Evolutionary conservation across 2,113 vertebrate genomes (phyloP).

Genomic region (Psephotus haematonotus): DNA sequence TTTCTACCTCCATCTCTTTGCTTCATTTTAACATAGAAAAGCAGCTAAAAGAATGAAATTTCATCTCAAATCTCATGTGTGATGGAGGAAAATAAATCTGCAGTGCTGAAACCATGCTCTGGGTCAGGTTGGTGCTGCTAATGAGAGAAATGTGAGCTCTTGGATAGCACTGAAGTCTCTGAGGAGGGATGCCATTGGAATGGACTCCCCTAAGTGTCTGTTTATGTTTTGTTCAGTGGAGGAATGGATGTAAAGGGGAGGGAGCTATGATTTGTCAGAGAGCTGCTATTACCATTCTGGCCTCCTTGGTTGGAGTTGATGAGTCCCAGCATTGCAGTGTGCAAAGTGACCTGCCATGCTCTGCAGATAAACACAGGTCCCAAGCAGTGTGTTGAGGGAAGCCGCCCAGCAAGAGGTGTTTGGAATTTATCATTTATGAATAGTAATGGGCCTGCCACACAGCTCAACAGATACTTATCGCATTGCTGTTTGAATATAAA

Average conservation of each 20-base stretch:
- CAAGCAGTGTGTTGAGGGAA: neutral
- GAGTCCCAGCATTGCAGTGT: neutral
- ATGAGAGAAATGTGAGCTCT: constrained; percentile 16
- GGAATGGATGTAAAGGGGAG: neutral
- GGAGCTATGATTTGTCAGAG: neutral
- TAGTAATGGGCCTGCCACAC: neutral
- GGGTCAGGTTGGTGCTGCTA: neutral
- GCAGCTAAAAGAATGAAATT: neutral
- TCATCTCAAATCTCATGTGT: constrained; percentile 5
- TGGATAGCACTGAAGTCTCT: neutral
- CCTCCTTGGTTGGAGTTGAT: neutral
- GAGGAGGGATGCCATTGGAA: neutral
- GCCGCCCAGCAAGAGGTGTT: constrained; percentile 24
- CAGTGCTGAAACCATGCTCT: neutral
- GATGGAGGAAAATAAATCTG: neutral
- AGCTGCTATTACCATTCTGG: neutral
- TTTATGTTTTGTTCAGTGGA: neutral
- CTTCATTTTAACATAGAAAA: neutral
- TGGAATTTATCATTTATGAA: constrained; percentile 47
- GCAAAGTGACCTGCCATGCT: neutral
- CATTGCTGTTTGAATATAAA: constrained; percentile 32
- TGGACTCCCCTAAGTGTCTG: neutral
- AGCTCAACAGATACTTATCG: constrained; percentile 20
- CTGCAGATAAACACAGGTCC: constrained; percentile 39
- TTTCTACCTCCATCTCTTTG: neutral